Evolutionary conservation across 1,140 invertebrate genomes (phyloP).

Genomic region (Triops longicaudatus): DNA sequence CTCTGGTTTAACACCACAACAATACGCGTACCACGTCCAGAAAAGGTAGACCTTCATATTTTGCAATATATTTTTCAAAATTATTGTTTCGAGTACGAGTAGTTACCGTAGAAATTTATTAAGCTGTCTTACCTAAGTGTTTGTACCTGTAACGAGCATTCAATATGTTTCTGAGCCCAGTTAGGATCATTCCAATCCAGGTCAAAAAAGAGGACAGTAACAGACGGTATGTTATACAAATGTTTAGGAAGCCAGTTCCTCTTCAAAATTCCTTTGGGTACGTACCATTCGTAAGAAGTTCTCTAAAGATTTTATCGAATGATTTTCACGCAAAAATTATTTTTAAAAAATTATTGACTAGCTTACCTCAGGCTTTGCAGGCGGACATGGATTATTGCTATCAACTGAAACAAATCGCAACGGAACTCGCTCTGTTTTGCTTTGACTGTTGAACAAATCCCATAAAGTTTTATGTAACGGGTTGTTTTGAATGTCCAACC

Average conservation of each 20-base stretch:
- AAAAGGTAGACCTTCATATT: constrained; percentile 49
- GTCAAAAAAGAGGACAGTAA: constrained; percentile 91
- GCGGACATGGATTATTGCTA: constrained; percentile 69
- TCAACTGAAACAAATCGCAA: constrained; percentile 69
- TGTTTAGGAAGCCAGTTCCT: constrained; percentile 94
- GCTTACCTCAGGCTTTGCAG: constrained; percentile 71
- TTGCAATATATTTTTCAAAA: not conserved
- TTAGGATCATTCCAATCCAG: constrained; percentile 91
- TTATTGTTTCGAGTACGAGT: not conserved
- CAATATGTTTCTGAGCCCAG: constrained; percentile 89
- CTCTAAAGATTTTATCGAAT: constrained; percentile 44
- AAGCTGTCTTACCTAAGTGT: constrained; percentile 56
- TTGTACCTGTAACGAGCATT: constrained; percentile 84
- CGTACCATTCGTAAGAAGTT: constrained; percentile 89
- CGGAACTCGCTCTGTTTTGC: constrained; percentile 66
- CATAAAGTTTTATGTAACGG: constrained; percentile 79
- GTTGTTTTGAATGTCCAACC: constrained; percentile 75
- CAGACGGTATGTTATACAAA: constrained; percentile 75
- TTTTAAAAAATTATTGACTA: constrained; percentile 14
- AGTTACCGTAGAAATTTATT: not conserved
- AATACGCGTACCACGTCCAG: constrained; percentile 76
- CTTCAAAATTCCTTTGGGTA: constrained; percentile 92
- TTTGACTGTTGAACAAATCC: constrained; percentile 79
- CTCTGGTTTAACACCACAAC: constrained; percentile 84
- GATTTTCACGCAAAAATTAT: not conserved